Evolutionary conservation across 2,888 invertebrate genomes (phyloP).

Genomic region (Drosophila bunnanda): DNA sequence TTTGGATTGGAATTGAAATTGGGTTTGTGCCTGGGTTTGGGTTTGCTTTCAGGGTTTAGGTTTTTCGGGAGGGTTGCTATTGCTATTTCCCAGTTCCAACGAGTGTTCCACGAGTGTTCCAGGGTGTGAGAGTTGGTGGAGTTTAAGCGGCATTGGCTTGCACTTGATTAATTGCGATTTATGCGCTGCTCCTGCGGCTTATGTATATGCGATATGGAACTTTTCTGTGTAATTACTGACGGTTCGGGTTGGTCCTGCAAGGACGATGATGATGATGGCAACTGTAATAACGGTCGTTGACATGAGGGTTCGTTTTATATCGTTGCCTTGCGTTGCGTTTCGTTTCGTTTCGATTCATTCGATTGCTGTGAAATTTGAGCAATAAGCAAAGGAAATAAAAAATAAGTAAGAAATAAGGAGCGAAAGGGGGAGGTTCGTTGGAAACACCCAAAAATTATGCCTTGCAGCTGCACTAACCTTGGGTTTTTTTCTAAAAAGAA

Average conservation of each 20-base stretch:
- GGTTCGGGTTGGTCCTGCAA: constrained; percentile 37
- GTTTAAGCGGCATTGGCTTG: constrained; percentile 73
- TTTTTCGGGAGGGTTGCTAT: constrained; percentile 40
- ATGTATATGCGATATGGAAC: constrained; percentile 62
- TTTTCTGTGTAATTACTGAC: constrained; percentile 64
- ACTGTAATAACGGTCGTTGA: constrained; percentile 49
- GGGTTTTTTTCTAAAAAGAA: neutral
- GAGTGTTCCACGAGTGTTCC: constrained; percentile 2
- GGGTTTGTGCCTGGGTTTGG: constrained; percentile 25
- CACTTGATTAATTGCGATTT: constrained; percentile 80
- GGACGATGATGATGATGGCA: constrained; percentile 39
- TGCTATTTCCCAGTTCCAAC: constrained; percentile 19
- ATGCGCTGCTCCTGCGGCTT: constrained; percentile 69
- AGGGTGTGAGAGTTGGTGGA: constrained; percentile 22
- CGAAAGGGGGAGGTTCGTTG: constrained; percentile 16
- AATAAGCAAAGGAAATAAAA: constrained; percentile 22
- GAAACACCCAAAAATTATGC: constrained; percentile 28
- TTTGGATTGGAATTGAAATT: constrained; percentile 44
- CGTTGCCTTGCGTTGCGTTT: constrained; percentile 2
- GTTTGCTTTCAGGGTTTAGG: constrained; percentile 12
- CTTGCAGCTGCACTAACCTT: constrained; percentile 24
- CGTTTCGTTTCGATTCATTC: constrained; percentile 22
- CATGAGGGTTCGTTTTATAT: constrained; percentile 60
- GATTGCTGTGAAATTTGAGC: constrained; percentile 54
- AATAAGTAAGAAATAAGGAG: constrained; percentile 17